phyloP scores from a whole-genome alignment of 2,797 vertebrate species.

The Aphelocoma californica region DNA sequence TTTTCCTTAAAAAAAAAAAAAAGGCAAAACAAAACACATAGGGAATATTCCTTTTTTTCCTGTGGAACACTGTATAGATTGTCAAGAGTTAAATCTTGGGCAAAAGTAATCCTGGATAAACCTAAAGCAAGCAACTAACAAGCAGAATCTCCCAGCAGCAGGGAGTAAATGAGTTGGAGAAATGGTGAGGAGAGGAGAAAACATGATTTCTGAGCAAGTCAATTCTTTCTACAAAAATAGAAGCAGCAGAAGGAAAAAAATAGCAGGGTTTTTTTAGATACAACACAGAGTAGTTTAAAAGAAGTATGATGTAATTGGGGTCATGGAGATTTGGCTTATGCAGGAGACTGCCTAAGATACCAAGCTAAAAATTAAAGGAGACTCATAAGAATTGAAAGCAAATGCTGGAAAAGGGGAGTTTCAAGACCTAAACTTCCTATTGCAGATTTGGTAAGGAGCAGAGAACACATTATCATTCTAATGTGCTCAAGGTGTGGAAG shows the following conservation, averaged over 20 bases:
- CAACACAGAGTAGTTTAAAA: background rate
- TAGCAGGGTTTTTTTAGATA: constrained; percentile 2
- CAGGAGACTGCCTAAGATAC: background rate
- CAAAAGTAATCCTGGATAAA: background rate
- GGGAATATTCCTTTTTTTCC: background rate
- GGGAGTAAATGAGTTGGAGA: background rate
- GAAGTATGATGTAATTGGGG: background rate
- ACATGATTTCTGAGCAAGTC: background rate
- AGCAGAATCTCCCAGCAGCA: background rate
- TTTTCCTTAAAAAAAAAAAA: background rate
- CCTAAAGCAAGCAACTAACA: background rate
- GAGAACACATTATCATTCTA: background rate
- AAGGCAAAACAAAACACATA: background rate
- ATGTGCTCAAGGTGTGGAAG: background rate
- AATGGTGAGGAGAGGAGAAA: background rate
- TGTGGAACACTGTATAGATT: background rate
- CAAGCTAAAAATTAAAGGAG: background rate
- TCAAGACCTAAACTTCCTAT: background rate
- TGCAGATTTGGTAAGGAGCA: background rate
- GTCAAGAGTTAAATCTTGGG: background rate
- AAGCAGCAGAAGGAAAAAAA: constrained; percentile 45
- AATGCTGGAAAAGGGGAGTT: background rate
- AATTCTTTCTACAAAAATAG: constrained; percentile 16
- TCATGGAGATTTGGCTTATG: background rate
- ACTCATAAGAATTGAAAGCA: background rate